Base-by-base conservation (phyloP, 2,888 invertebrate genomes). In the Dryobota labecula region DNA sequence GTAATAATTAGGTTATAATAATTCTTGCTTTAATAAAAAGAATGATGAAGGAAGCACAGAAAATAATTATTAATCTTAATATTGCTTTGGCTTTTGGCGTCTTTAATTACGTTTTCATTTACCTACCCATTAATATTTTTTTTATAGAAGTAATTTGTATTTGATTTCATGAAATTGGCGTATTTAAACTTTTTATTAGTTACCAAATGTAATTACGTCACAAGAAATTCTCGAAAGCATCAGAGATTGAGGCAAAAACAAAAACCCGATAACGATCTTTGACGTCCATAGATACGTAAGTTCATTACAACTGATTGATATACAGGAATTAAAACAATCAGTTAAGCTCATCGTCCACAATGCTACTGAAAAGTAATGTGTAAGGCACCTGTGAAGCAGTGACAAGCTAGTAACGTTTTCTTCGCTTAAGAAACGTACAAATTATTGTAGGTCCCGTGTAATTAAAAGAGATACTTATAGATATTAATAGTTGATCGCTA, bases 261-360 rank as follows among this genome's bases (percentile, higher is more conserved):
- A 18, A n/a, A 67, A 8, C 6, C 43, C 13, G 38, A 69, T 58
- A 49, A 54, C 18, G 5, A 78, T 72, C 54, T 47, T 51, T 9
- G 13, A 56, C 24, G 2, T 51, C 1, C 20, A 13, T 30, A 45
- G 13, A 47, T 36, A 8, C n/a, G n/a, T 45, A 69, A 45, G n/a
- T 54, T 66, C 15, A 62, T 45, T 45, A 77, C 4, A 7, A 47
- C 5, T 9, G 13, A 76, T 63, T 47, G 38, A 45, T 4, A 33
- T 27, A 68, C 45, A 56, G 0, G 54, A 64, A 79, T 72, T 58
- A 65, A 76, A 41, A 69, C 53, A 56, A 51, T 64, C 43, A n/a
- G 18, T 62, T 57, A 1, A 1, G 20, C 30, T 8, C 20, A 9
- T 30, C 30, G 15, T 43, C 30, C 43, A 60, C 27, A 27, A 43